Evolutionary conservation across 2,888 invertebrate genomes (phyloP), one percentile per base, ranked within the genome.

Genomic region (Pseudeuparius sepicola): DNA sequence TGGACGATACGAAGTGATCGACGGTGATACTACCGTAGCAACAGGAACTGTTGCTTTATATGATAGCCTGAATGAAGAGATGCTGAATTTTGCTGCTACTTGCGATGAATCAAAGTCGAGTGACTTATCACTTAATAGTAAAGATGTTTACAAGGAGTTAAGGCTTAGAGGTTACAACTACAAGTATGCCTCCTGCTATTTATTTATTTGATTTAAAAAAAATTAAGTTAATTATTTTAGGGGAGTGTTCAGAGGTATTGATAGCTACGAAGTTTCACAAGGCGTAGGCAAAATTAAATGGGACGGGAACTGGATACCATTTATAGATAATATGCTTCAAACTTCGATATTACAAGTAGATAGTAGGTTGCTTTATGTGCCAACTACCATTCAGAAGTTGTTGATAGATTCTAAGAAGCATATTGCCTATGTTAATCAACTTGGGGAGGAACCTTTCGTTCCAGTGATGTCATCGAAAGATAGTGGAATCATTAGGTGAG

Each of bases 301-400:
- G 53, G 36, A 41, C 3, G 34, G 43, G 3, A 86, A 88, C 62
- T 90, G 87, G 87, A 78, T 87, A 9, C 73, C 85, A 1, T 89
- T 86, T 60, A 74, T 90, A 68, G 90, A 90, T 61, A 81, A 82
- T 31, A 78, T 90, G 75, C 66, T 90, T 9, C 90, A 90, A 61
- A 71, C 83, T 49, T 50, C 51, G 7, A 77, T 87, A 33, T 53
- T 86, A 10, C 71, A 57, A 73, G 41, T 39, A 39, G 73, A 56
- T 78, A 80, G 53, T 64, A 67, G 40, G 16, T 13, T 43, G 17
- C 36, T 43, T 6, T 43, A 41, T 26, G 41, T 43, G 7, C 43
- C 43, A 9, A 39, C 39, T 4, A 34, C 29, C 5, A 43, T 43
- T 16, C 20, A 34, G 10, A 14, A 35, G n/a, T n/a, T 43, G 7